phyloP scores from a whole-genome alignment of 2,888 invertebrate species.

The Zeuzera pyrina region DNA sequence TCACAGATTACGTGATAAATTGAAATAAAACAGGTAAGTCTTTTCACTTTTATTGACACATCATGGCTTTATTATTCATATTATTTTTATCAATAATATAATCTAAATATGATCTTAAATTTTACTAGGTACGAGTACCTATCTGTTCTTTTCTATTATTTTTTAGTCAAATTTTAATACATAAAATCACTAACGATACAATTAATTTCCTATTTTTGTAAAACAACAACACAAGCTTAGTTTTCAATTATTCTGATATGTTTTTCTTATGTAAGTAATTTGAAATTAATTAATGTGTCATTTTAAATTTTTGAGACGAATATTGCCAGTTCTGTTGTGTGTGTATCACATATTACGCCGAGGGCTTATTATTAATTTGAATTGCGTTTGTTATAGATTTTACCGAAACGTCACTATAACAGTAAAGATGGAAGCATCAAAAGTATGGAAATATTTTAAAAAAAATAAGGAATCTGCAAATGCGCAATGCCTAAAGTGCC shows the following conservation, averaged over 20 bases:
- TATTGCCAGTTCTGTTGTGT: conserved; percentile 5
- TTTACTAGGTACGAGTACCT: too few species aligned
- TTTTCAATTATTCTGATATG: conserved; percentile 5
- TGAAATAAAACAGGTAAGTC: conserved; percentile 6
- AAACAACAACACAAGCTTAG: conserved; percentile 3
- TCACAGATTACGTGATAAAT: not conserved
- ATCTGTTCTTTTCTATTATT: too few species aligned
- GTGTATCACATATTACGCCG: conserved; percentile 4
- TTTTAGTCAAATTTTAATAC: too few species aligned
- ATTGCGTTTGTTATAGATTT: too few species aligned
- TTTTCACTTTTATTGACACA: conserved; percentile 2
- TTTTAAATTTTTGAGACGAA: conserved; percentile 7
- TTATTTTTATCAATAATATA: too few species aligned
- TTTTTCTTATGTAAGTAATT: conserved; percentile 6
- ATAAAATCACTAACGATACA: conserved; percentile 1
- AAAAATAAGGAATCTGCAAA: conserved; percentile 4
- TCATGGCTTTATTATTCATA: conserved; percentile 1
- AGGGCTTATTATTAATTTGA: conserved; percentile 2
- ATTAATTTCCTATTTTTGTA: conserved; percentile 1
- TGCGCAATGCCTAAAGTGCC: conserved; percentile 5
- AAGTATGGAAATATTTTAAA: too few species aligned
- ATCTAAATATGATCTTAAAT: too few species aligned
- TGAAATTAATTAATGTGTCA: conserved; percentile 6
- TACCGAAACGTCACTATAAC: too few species aligned
- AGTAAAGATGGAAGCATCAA: conserved; percentile 5